Conservation (phyloP, 2,797 vertebrate genomes). For the Pangasius sanitwongsei region DNA sequence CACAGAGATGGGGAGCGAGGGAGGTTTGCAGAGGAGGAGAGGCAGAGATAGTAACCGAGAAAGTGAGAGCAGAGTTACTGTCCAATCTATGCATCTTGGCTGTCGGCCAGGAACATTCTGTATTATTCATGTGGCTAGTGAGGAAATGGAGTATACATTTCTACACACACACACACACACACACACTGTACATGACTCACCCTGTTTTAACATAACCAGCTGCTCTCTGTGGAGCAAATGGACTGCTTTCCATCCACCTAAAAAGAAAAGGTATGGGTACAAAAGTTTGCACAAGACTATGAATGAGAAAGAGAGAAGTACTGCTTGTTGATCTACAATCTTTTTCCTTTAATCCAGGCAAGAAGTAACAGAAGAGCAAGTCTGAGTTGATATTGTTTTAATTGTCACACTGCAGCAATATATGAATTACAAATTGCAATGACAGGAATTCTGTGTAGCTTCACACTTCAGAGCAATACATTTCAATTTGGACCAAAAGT, state of each 20-base stretch:
- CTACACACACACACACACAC: slow-evolving; percentile 46
- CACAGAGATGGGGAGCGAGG: slow-evolving; percentile 6
- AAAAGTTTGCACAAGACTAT: not conserved
- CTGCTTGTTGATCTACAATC: not conserved
- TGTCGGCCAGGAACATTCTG: slow-evolving; percentile 82
- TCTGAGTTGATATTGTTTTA: not conserved
- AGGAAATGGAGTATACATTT: slow-evolving; percentile 71
- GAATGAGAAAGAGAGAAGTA: not conserved
- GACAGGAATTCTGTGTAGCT: not conserved
- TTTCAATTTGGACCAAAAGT: slow-evolving; percentile 10
- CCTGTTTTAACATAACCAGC: slow-evolving; percentile 69
- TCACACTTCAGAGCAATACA: slow-evolving; percentile 7
- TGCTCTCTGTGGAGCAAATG: slow-evolving; percentile 53
- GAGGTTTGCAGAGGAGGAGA: slow-evolving; percentile 28
- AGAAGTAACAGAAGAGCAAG: not conserved
- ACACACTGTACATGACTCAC: slow-evolving; percentile 62
- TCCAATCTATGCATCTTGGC: slow-evolving; percentile 65
- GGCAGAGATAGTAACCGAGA: slow-evolving; percentile 52
- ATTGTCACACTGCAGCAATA: not conserved
- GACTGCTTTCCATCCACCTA: slow-evolving; percentile 33
- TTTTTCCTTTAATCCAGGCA: not conserved
- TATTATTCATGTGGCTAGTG: slow-evolving; percentile 72
- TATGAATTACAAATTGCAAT: not conserved
- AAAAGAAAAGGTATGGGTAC: slow-evolving; percentile 19
- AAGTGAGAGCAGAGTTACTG: slow-evolving; percentile 30